Conservation (phyloP, 2,888 invertebrate species). For the Platypus cylindrus region DNA sequence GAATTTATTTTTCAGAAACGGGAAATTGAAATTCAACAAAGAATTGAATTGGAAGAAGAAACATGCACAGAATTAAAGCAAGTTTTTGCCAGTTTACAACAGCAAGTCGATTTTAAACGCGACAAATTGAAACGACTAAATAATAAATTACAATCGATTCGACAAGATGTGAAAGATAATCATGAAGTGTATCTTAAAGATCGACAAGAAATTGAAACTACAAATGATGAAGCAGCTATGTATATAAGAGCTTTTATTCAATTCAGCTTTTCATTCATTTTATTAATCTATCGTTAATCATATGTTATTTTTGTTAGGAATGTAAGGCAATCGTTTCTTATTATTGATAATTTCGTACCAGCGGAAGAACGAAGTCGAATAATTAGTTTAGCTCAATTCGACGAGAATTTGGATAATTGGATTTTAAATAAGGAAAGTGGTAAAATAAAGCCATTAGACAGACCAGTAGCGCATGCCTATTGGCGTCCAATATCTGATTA, state of each 20-base stretch:
- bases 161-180: conserved; percentile 69
- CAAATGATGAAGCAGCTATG: conserved; percentile 80
- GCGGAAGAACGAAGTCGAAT: conserved; percentile 65
- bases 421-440: conserved; percentile 29
- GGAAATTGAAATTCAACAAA: conserved; percentile 87
- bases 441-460: conserved; percentile 24
- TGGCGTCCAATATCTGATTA: conserved; percentile 32
- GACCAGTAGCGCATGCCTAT: conserved; percentile 32
- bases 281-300: not conserved
- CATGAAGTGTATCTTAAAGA: conserved; percentile 85
- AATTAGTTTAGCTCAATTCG: conserved; percentile 58
- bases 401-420: conserved; percentile 77
- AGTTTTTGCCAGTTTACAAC: conserved; percentile 84
- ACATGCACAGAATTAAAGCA: conserved; percentile 80
- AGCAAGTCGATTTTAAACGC: conserved; percentile 94
- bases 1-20: conserved; percentile 33
- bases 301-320: conserved; percentile 40
- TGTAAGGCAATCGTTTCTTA: conserved; percentile 74
- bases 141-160: conserved; percentile 59
- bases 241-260: conserved; percentile 15
- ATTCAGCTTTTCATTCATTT: not conserved
- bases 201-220: conserved; percentile 81
- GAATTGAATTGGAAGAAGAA: conserved; percentile 87
- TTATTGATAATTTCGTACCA: conserved; percentile 85
- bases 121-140: conserved; percentile 86